phyloP scores from a whole-genome alignment of 2,888 invertebrate genomes.

The Gandaritis pyraliata region DNA sequence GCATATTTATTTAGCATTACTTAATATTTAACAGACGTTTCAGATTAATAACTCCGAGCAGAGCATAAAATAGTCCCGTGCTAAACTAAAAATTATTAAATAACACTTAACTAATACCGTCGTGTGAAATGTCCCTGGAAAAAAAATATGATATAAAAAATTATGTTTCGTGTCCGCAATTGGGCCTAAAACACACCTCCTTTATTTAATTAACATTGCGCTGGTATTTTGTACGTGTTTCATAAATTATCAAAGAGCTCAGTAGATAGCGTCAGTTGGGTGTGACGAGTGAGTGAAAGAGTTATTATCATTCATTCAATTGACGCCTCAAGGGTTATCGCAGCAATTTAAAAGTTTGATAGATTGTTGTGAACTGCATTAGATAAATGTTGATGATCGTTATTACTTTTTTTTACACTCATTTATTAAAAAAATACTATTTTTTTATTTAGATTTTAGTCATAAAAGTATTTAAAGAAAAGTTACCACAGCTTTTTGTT shows the following conservation, averaged over 20 bases:
- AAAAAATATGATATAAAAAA: too few relatives aligned
- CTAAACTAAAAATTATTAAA: too few relatives aligned
- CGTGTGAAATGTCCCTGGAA: too few relatives aligned
- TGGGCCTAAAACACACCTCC: too few relatives aligned
- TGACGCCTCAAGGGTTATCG: conserved; percentile 23
- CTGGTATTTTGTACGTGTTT: too few relatives aligned
- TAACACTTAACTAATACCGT: too few relatives aligned
- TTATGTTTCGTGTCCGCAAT: too few relatives aligned
- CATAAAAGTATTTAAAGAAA: neutral
- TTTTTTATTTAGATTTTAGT: too few relatives aligned
- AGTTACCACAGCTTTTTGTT: neutral
- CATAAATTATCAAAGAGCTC: neutral
- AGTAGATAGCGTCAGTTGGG: conserved; percentile 11
- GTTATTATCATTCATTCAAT: conserved; percentile 23
- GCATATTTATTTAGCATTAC: conserved; percentile 8
- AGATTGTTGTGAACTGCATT: conserved; percentile 4
- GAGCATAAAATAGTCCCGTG: too few relatives aligned
- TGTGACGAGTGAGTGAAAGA: conserved; percentile 1
- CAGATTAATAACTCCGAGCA: too few relatives aligned
- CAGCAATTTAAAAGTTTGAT: conserved; percentile 3
- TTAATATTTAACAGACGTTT: neutral
- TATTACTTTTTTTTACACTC: neutral
- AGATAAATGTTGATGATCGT: conserved; percentile 17
- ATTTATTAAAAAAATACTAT: too few relatives aligned
- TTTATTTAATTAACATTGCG: too few relatives aligned